A percentile compares a stretch with the other conserved stretches of the same genome.
Conservation (phyloP, 2,797 vertebrate genomes). For the Austrolebias charrua region DNA sequence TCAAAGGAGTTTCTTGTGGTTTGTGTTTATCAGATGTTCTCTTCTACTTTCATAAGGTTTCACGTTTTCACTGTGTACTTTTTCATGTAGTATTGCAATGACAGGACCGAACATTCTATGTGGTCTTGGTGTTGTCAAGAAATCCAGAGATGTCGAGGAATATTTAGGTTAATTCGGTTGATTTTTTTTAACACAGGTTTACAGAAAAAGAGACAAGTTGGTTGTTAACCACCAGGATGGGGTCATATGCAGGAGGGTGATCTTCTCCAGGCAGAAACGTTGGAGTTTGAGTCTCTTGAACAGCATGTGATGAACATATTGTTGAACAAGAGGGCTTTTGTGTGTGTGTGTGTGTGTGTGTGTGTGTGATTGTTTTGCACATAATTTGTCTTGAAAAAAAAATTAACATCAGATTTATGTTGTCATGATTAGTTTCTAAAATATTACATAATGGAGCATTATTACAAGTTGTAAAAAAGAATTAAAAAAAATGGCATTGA, state of each 20-base stretch:
- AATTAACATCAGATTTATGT: not conserved
- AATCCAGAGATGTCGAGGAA: no score
- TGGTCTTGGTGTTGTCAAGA: not conserved
- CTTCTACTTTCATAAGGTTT: constrained; percentile 1
- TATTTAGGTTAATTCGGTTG: not conserved
- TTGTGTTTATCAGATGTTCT: constrained; percentile 28
- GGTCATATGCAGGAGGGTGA: constrained; percentile 76
- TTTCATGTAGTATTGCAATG: no score
- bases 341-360: constrained; percentile 14
- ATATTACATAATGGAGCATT: not conserved
- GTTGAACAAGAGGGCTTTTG: constrained; percentile 73
- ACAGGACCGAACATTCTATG: not conserved
- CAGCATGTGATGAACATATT: constrained; percentile 79
- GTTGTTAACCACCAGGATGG: constrained; percentile 60
- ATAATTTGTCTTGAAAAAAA: not conserved
- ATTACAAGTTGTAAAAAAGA: not conserved
- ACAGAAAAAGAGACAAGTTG: constrained; percentile 23
- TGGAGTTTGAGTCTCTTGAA: constrained; percentile 78
- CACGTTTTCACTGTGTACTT: no score
- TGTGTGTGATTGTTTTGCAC: not conserved
- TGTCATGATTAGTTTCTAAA: not conserved
- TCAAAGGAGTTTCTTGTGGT: constrained; percentile 54
- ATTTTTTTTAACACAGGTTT: constrained; percentile 32
- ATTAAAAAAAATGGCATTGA: no score
- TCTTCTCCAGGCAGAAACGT: constrained; percentile 75